phyloP scores from a whole-genome alignment of 2,113 vertebrate species.

The Scopus umbretta region DNA sequence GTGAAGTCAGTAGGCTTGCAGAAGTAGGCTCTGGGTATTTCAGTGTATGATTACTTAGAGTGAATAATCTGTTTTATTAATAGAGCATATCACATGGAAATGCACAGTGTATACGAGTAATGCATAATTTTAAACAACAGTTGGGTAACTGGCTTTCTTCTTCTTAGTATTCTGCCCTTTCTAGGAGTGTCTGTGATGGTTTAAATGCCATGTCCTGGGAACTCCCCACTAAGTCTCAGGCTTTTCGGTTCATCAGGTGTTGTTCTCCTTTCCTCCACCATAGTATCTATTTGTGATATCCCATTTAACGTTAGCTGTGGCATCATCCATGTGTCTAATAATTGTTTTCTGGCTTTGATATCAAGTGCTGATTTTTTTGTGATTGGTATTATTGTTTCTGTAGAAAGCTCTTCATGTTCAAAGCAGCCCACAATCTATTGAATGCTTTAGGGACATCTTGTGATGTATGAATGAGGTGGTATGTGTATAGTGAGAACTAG shows the following conservation, averaged over 20 bases:
- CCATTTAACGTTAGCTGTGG: rapidly evolving
- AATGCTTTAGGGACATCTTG: neutral
- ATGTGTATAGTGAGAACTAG: neutral
- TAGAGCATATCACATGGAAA: neutral
- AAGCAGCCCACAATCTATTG: neutral
- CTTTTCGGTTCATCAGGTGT: neutral
- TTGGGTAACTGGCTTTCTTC: neutral
- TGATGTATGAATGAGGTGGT: neutral
- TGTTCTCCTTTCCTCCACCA: neutral
- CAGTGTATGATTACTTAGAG: neutral
- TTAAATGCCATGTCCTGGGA: neutral
- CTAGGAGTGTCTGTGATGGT: neutral
- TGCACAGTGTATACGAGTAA: neutral
- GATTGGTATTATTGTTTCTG: neutral
- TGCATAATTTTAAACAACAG: neutral
- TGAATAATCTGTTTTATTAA: conserved; percentile 35
- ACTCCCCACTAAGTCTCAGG: neutral
- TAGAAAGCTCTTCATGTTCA: neutral
- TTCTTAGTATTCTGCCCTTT: neutral
- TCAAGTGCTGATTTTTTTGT: neutral
- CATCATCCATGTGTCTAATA: neutral
- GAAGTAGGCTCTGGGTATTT: neutral
- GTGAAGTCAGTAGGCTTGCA: neutral
- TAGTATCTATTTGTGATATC: neutral
- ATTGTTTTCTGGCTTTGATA: neutral